A percentile compares a stretch with the other conserved stretches of the same genome.
phyloP scores from a whole-genome alignment of 2,888 invertebrate species.

The Meiosimyza platycephala region DNA sequence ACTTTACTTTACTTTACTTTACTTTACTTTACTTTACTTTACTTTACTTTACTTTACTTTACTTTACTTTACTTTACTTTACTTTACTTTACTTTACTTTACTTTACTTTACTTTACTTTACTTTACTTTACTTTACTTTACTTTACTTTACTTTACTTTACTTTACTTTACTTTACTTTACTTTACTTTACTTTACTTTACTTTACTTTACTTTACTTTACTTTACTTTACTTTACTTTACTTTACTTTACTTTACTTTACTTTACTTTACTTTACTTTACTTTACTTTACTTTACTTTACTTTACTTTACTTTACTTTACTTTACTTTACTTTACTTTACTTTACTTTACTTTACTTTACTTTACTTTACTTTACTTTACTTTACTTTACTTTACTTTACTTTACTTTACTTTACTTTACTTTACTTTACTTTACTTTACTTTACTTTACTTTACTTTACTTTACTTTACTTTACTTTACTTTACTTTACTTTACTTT shows the following conservation, averaged over 20 bases:
- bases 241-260: slow-evolving; percentile 28
- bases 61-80: not conserved
- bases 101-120: not conserved
- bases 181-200: not conserved
- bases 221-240: slow-evolving; percentile 19
- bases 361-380: no score
- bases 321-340: slow-evolving; percentile 29
- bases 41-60: not conserved
- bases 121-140: not conserved
- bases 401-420: no score
- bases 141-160: not conserved
- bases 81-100: not conserved
- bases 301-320: slow-evolving; percentile 31
- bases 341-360: slow-evolving; percentile 3
- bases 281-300: slow-evolving; percentile 29
- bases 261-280: slow-evolving; percentile 25
- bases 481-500: no score
- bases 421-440: no score
- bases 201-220: slow-evolving; percentile 17
- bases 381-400: no score
- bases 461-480: no score
- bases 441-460: no score
- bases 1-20: slow-evolving; percentile 26
- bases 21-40: not conserved
- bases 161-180: not conserved